Evolutionary conservation across 2,113 vertebrate species (phyloP), one percentile per base, ranked within the genome.

Genomic region (Strix uralensis): DNA sequence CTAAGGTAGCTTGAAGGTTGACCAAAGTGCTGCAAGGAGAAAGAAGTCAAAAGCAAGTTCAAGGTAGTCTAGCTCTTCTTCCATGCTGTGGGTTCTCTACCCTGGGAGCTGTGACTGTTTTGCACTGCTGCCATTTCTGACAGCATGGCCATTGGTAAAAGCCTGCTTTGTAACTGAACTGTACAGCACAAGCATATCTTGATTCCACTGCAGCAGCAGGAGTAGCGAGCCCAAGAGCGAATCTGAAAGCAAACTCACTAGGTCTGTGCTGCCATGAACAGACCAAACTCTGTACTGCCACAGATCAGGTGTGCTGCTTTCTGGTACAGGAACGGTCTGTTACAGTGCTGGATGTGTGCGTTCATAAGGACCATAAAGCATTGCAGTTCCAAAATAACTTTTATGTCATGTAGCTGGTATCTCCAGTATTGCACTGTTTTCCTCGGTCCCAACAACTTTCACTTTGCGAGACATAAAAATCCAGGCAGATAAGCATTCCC

Each of bases 161-260:
- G 10, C n/a, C 38, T 73, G 2, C 6, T 5, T 51, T 55, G 51
- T 38, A 40, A 1, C 47, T 26, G 47, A 49, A 9, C 36, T 16
- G n/a, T 40, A 42, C 72, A 51, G 47, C 38, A 16, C 19, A 49
- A 49, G 27, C 17, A 20, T 0, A 0, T 46, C 3, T 20, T 70
- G 34, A 10, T 85, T 49, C 22, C 0, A 0, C 38, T 36, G 40
- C 34, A 46, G 70, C 40, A 69, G 21, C 5, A 22, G 27, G 13
- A 19, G 12, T 27, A 8, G 13, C 11, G 18, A 83, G 10, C 21
- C 26, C 15, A 23, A 62, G 34, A 75, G 22, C 5, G 74, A 30
- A 46, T 54, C 6, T 51, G 71, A 80, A 81, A 86, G 58, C 22
- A 46, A 1, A 7, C 7, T 11, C 5, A 38, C 10, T 29, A 34